phyloP scores from a whole-genome alignment of 2,113 vertebrate species.

The Lethenteron reissneri region DNA sequence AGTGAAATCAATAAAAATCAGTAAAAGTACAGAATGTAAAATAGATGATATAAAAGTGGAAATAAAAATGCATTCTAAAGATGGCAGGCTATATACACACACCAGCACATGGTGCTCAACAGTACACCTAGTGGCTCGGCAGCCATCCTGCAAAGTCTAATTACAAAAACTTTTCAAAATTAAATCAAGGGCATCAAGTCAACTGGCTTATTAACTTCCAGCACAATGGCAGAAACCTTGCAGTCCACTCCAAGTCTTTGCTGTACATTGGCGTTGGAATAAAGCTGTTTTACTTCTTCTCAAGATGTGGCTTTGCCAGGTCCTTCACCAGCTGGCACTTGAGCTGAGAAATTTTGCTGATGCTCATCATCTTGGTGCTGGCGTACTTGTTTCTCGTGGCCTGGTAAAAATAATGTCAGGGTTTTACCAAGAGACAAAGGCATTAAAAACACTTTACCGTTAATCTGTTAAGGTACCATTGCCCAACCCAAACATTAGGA shows the following conservation, averaged over 20 bases:
- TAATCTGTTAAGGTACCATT: neutral
- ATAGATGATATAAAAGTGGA: too few species aligned
- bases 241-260: neutral
- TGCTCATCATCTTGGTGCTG: constrained; percentile 41
- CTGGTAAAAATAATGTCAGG: constrained; percentile 19
- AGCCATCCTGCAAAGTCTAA: too few species aligned
- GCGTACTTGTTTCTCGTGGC: constrained; percentile 60
- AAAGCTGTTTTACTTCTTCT: too few species aligned
- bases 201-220: constrained; percentile 1
- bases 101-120: too few species aligned
- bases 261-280: neutral
- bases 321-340: constrained; percentile 22
- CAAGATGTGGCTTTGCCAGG: constrained; percentile 21
- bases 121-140: too few species aligned
- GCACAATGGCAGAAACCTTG: neutral
- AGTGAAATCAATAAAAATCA: too few species aligned
- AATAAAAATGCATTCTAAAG: too few species aligned
- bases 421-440: neutral
- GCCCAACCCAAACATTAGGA: neutral
- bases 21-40: too few species aligned
- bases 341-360: constrained; percentile 52
- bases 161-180: neutral
- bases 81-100: too few species aligned
- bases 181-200: neutral
- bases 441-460: neutral